phyloP scores from a whole-genome alignment of 1,140 invertebrate species.

The Pseudomyrmex concolor region DNA sequence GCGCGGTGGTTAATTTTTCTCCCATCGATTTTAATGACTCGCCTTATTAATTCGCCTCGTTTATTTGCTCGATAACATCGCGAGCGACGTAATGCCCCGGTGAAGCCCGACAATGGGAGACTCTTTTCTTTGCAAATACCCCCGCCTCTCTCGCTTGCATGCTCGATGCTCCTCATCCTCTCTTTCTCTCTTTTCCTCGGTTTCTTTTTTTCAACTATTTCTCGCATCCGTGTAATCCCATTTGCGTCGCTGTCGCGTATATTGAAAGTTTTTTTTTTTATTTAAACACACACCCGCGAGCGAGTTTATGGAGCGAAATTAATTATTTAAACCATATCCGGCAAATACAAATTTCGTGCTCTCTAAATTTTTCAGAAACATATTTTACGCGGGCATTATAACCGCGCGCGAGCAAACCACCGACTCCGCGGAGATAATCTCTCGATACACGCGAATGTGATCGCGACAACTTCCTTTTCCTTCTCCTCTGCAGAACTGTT shows the following conservation, averaged over 20 bases:
- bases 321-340: constrained; percentile 42
- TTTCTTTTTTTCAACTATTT: constrained; percentile 27
- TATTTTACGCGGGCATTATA: constrained; percentile 2
- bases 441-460: not conserved
- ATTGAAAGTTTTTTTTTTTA: constrained; percentile 58
- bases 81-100: constrained; percentile 18
- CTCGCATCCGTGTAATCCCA: constrained; percentile 29
- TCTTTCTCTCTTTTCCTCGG: not conserved
- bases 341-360: constrained; percentile 25
- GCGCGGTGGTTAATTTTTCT: constrained; percentile 25
- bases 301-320: constrained; percentile 19
- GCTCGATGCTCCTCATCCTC: not conserved
- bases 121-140: constrained; percentile 17
- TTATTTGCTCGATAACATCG: constrained; percentile 29
- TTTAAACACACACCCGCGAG: not conserved
- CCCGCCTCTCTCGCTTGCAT: not conserved
- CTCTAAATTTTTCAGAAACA: constrained; percentile 25
- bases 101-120: constrained; percentile 19
- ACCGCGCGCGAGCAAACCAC: not conserved
- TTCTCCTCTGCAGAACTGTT: not conserved
- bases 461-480: not conserved
- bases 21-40: constrained; percentile 40
- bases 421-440: not conserved
- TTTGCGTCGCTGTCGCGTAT: constrained; percentile 50
- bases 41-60: constrained; percentile 41